These are phyloP conservation scores for Dicroscelio sp. DNA, from an alignment of 2,888 invertebrate genomes.

Conservation along the genomic window DNA sequence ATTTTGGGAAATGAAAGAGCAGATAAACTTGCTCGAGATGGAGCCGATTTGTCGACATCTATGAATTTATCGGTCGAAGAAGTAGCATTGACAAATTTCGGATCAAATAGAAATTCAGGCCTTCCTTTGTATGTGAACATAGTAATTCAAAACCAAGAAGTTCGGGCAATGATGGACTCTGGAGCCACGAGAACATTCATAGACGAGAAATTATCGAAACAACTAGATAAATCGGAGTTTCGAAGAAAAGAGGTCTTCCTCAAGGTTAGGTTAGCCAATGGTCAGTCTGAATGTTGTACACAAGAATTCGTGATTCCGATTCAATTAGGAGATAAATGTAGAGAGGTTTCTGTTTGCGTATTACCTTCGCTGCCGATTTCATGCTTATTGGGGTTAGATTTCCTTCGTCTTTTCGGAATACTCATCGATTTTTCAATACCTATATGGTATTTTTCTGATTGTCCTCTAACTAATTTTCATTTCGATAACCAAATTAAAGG, in stretches of 20 bases:
- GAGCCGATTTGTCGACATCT: background rate
- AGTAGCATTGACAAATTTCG: background rate
- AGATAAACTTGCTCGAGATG: background rate
- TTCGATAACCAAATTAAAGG: background rate
- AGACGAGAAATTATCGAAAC: background rate
- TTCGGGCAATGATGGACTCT: background rate
- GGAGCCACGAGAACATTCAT: background rate
- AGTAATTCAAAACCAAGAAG: background rate
- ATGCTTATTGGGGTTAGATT: background rate
- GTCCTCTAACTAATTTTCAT: background rate
- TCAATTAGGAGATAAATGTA: background rate
- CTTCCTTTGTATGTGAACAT: background rate
- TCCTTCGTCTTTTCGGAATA: background rate
- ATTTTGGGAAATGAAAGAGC: background rate
- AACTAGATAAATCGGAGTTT: background rate
- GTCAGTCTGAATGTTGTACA: background rate
- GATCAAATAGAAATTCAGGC: background rate
- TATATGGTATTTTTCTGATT: background rate
- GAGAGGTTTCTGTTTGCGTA: background rate
- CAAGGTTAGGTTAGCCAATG: background rate
- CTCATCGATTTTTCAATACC: background rate
- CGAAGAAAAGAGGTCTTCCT: background rate
- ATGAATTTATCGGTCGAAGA: background rate
- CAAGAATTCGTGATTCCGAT: background rate
- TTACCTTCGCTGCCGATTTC: background rate